phyloP scores from a whole-genome alignment of 2,113 vertebrate species.

The Ammodytes dubius region DNA sequence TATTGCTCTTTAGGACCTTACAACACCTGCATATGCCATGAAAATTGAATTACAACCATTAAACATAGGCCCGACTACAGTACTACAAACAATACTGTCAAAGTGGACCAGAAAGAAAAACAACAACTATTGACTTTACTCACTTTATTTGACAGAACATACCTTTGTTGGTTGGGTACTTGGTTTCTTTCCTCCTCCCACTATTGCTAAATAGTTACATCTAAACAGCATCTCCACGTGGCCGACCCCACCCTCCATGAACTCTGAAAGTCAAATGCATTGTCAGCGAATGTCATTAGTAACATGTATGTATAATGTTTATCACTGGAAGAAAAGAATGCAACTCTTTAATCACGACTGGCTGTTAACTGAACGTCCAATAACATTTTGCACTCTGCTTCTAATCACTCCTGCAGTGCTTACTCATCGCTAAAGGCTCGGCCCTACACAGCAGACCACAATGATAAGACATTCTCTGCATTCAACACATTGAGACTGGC shows the following conservation, averaged over 20 bases:
- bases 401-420: background rate
- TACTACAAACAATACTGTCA: background rate
- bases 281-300: background rate
- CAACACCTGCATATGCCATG: background rate
- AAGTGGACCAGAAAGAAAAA: background rate
- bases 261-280: constrained; percentile 85
- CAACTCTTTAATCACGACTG: background rate
- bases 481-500: background rate
- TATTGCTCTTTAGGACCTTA: background rate
- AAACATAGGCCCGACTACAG: background rate
- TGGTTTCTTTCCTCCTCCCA: constrained; percentile 98
- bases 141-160: background rate
- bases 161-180: constrained; percentile 99
- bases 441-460: background rate
- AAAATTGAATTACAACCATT: background rate
- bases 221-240: constrained; percentile 99
- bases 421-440: constrained; percentile 15
- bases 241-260: constrained; percentile 95
- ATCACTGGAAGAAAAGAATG: background rate
- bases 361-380: background rate
- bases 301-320: background rate
- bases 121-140: background rate
- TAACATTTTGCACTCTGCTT: background rate
- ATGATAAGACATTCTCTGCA: background rate
- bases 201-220: constrained; percentile 97